A percentile compares a stretch with the other conserved stretches of the same genome.
These are phyloP conservation scores for Hippasteria phrygiana DNA, from an alignment of 53 echinoderm and acorn worm species.

Conservation along the genomic window DNA sequence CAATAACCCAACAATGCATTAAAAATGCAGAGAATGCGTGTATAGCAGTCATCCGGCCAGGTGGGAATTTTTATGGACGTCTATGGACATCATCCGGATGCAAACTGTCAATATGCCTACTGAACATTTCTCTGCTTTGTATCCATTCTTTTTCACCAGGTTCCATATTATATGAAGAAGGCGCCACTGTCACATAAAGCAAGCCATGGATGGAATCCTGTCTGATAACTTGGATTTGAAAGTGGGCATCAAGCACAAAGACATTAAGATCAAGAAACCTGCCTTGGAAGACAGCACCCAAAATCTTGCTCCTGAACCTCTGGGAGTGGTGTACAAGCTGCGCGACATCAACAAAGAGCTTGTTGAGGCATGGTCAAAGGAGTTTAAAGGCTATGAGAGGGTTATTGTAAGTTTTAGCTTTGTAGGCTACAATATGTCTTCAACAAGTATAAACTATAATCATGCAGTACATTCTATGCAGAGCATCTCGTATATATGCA, in stretches of 20 bases:
- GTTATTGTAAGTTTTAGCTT: constrained; percentile 80
- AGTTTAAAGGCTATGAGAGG: constrained; percentile 83
- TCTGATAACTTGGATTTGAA: constrained; percentile 64
- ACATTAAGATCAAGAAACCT: constrained; percentile 87
- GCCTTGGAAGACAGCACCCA: constrained; percentile 57
- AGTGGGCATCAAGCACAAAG: constrained; percentile 83
- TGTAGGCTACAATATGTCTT: background rate
- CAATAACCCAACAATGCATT: too few relatives aligned
- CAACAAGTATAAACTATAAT: background rate
- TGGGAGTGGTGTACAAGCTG: constrained; percentile 84
- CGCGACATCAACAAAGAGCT: constrained; percentile 93
- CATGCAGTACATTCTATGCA: background rate
- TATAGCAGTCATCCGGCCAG: too few relatives aligned
- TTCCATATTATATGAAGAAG: too few relatives aligned
- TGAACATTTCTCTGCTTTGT: background rate
- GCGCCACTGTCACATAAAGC: background rate
- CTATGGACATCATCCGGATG: too few relatives aligned
- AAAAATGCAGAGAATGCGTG: too few relatives aligned
- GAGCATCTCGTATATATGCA: background rate
- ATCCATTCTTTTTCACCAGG: background rate
- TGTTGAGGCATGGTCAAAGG: constrained; percentile 86
- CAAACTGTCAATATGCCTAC: background rate
- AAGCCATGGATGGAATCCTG: constrained; percentile 81
- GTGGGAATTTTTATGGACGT: too few relatives aligned
- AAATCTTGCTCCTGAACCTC: constrained; percentile 51